Evolutionary conservation across 2,888 invertebrate genomes (phyloP), one percentile per base, ranked within the genome.

Genomic region (Pasiphila rectangulata): DNA sequence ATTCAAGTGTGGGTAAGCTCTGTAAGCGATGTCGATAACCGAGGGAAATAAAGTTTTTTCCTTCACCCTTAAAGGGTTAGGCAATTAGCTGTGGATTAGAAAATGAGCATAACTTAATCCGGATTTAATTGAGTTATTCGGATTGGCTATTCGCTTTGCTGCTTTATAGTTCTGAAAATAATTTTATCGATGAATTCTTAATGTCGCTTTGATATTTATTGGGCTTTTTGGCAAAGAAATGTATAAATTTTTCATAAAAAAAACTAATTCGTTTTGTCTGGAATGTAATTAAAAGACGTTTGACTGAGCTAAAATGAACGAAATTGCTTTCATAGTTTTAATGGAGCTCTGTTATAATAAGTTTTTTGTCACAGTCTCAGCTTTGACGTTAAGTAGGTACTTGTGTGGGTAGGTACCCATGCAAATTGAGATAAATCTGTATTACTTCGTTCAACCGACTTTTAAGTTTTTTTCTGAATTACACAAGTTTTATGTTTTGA

Each of bases 1-100:
- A 83, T 81, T 78, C 77, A 79, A 82, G 80, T 75, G 74, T 74
- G 70, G 72, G 70, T 71, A 72, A 69, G 73, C 63, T 70, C 68
- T 59, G 70, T 71, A 72, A 73, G 73, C 71, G 72, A 72, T 68
- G 75, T 74, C 74, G 72, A 78, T 79, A 61, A 59, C 41, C 54
- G 45, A 19, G 43, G 39, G 50, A 54, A n/a, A n/a, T 57, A 54
- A 51, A 47, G 36, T 59, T 59, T 64, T 64, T 61, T 52, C 37
- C 51, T 32, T 30, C 30, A 16, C 27, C 6, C 6, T 12, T 27
- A 13, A 27, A 2, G 27, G 32, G 43, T 34, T 45, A 43, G 55
- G 54, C 57, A 59, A 64, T 67, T 62, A 59, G 47, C 51, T 61
- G 63, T 13, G 13, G 27, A 27, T 27, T 16, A 4, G 30, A 17